A percentile compares a stretch with the other conserved stretches of the same genome.
Evolutionary conservation across 2,797 vertebrate genomes (phyloP).

Genomic region (Champsocephalus gunnari): DNA sequence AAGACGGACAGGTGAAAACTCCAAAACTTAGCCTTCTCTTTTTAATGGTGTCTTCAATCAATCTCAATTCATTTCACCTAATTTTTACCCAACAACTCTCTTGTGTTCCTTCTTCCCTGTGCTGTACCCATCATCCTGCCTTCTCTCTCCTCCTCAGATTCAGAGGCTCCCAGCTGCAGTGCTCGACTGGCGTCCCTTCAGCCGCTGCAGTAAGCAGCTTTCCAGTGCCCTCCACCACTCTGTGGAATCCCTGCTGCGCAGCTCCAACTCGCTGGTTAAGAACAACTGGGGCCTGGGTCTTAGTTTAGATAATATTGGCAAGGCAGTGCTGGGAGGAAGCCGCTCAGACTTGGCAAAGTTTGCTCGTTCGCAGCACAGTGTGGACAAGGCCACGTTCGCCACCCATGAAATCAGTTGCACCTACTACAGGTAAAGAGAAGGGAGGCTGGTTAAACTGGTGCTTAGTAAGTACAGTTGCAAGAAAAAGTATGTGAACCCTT

Average conservation of each 20-base stretch:
- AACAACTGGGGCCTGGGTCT: slow-evolving; percentile 84
- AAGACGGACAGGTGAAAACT: slow-evolving; percentile 72
- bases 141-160: slow-evolving; percentile 54
- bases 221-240: slow-evolving; percentile 86
- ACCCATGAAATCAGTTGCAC: slow-evolving; percentile 85
- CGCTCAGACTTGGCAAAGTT: slow-evolving; percentile 85
- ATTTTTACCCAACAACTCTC: neutral
- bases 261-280: slow-evolving; percentile 81
- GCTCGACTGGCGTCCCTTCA: slow-evolving; percentile 85
- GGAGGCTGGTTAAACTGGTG: neutral
- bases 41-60: neutral
- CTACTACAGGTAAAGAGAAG: slow-evolving; percentile 81
- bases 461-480: neutral
- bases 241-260: slow-evolving; percentile 83
- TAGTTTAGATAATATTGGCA: slow-evolving; percentile 75
- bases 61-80: neutral
- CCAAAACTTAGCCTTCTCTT: neutral
- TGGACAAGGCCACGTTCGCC: slow-evolving; percentile 86
- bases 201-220: slow-evolving; percentile 84
- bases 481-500: too few relatives aligned
- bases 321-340: slow-evolving; percentile 81
- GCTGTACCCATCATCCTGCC: slow-evolving; percentile 22
- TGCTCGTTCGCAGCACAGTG: slow-evolving; percentile 80
- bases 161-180: slow-evolving; percentile 82
- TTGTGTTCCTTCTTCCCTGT: slow-evolving; percentile 2